Percentiles rank a stretch among this genome's conserved stretches.
Evolutionary conservation across 2,797 vertebrate species (phyloP).

Genomic region (Lacerta viridis): DNA sequence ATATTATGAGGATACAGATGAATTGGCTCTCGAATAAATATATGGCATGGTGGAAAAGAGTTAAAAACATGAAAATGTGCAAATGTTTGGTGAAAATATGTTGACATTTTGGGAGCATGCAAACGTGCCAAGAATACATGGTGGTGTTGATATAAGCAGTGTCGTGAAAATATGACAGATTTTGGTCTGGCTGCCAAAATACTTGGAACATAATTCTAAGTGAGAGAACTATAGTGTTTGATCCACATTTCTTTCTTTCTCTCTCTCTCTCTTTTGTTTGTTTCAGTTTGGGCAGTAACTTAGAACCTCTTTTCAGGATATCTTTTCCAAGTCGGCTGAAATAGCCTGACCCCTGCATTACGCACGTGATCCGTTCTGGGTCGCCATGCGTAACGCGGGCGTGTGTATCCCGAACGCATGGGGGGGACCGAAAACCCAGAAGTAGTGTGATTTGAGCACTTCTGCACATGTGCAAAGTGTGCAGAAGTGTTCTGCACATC

Average conservation of each 20-base stretch:
- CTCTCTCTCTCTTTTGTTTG: neutral
- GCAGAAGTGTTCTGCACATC: too few species aligned
- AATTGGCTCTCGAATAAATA: neutral
- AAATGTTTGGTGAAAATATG: neutral
- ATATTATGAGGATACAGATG: neutral
- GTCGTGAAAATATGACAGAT: constrained; percentile 1
- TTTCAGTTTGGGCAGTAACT: neutral
- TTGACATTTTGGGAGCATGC: constrained; percentile 15
- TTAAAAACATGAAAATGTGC: neutral
- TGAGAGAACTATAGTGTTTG: neutral
- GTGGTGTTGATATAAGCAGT: neutral
- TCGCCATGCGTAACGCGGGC: too few species aligned
- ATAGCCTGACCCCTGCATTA: too few species aligned
- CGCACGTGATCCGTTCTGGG: too few species aligned
- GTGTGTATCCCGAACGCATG: too few species aligned
- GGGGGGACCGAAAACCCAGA: too few species aligned
- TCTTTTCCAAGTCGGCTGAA: too few species aligned
- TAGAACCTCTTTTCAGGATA: neutral
- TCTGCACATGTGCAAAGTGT: too few species aligned
- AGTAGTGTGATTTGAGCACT: too few species aligned
- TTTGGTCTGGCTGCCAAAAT: neutral
- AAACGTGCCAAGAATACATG: neutral
- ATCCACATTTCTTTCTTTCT: neutral
- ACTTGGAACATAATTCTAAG: neutral
- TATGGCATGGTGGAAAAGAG: neutral